Conservation (phyloP, 2,888 invertebrate species). For the Agonum fuliginosum region DNA sequence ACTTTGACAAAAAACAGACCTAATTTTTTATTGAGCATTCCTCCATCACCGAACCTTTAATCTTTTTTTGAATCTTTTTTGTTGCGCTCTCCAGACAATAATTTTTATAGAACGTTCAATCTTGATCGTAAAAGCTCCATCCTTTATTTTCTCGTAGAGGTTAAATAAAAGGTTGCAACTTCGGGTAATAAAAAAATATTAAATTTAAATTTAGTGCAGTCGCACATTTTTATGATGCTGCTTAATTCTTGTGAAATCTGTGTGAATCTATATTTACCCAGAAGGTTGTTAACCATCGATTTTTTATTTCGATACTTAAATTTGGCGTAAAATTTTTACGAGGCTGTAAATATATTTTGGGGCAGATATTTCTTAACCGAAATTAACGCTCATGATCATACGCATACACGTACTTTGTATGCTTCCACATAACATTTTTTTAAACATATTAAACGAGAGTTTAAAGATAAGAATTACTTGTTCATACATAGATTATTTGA, state of each 20-base stretch:
- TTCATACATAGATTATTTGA: too few relatives aligned
- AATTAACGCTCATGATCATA: neutral
- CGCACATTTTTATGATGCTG: neutral
- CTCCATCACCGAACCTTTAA: neutral
- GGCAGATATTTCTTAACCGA: neutral
- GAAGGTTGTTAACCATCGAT: slow-evolving; percentile 12
- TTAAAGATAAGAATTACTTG: too few relatives aligned
- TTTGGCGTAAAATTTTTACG: slow-evolving; percentile 4
- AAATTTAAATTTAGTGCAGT: slow-evolving; percentile 44
- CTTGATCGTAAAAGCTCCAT: slow-evolving; percentile 20
- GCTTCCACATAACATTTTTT: too few relatives aligned
- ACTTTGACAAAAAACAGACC: slow-evolving; percentile 35
- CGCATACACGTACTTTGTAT: neutral
- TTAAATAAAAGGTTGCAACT: slow-evolving; percentile 20
- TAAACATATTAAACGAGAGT: too few relatives aligned
- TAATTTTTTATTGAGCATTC: slow-evolving; percentile 3
- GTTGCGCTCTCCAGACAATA: neutral
- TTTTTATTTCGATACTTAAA: slow-evolving; percentile 22
- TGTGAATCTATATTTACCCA: slow-evolving; percentile 22
- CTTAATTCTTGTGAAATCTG: neutral
- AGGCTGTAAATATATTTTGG: slow-evolving; percentile 23
- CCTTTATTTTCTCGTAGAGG: slow-evolving; percentile 3
- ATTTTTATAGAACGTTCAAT: slow-evolving; percentile 14
- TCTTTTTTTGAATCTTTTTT: neutral
- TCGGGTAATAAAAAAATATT: slow-evolving; percentile 14